phyloP scores from a whole-genome alignment of 2,113 vertebrate species.

The Callocephalon fimbriatum region DNA sequence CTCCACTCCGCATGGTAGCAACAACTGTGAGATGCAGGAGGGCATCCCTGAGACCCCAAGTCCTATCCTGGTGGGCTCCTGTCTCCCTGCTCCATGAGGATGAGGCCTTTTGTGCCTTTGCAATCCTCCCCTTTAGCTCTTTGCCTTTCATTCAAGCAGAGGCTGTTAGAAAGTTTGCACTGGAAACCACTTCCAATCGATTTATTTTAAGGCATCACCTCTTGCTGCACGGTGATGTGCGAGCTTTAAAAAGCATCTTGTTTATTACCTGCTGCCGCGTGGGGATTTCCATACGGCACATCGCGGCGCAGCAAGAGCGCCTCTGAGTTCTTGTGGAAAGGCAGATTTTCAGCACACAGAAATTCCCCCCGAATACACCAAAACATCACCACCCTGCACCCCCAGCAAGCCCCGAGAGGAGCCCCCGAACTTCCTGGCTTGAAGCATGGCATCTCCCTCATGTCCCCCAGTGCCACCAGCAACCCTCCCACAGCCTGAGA shows the following conservation, averaged over 20 bases:
- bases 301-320: background rate
- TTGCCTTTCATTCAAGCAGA: background rate
- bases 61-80: fast-evolving
- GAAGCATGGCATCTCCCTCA: background rate
- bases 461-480: background rate
- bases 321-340: background rate
- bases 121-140: constrained; percentile 1
- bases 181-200: constrained; percentile 28
- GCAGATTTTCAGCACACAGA: background rate
- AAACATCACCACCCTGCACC: fast-evolving
- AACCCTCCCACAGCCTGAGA: background rate
- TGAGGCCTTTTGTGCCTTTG: background rate
- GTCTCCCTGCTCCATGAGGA: background rate
- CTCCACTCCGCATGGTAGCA: fast-evolving
- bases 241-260: constrained; percentile 46
- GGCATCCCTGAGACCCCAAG: background rate
- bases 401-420: background rate
- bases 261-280: background rate
- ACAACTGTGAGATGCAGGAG: background rate
- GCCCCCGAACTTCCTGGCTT: background rate
- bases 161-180: background rate
- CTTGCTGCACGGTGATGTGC: background rate
- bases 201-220: constrained; percentile 58
- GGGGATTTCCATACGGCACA: constrained; percentile 5
- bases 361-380: background rate